Percentiles rank a stretch among this genome's conserved stretches.
Evolutionary conservation across 2,888 invertebrate species (phyloP).

Genomic region (Prostheceraeus crozeri): DNA sequence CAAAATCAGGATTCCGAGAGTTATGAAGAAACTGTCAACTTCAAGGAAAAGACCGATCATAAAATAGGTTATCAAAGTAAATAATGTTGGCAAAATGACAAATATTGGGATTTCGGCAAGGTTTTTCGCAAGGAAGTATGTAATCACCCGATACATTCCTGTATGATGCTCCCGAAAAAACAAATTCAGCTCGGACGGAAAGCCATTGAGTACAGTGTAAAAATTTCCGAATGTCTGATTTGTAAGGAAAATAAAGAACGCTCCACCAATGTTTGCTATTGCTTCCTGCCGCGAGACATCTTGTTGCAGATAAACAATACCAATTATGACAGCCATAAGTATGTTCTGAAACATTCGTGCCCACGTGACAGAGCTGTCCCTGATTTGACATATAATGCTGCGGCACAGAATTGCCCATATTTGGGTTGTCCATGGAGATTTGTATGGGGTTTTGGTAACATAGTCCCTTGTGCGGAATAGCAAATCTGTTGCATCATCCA

Average conservation of each 20-base stretch:
- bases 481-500: constrained; percentile 3
- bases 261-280: constrained; percentile 80
- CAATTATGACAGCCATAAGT: constrained; percentile 75
- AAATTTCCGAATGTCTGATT: constrained; percentile 62
- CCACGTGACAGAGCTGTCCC: constrained; percentile 79
- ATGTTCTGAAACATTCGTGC: constrained; percentile 77
- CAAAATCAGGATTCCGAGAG: too few species aligned
- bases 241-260: constrained; percentile 76
- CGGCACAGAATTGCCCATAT: constrained; percentile 79
- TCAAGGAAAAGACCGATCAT: too few species aligned
- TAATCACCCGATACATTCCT: constrained; percentile 80
- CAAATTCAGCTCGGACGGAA: constrained; percentile 78
- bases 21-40: too few species aligned
- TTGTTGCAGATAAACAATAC: constrained; percentile 75
- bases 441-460: constrained; percentile 60
- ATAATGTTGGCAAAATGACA: not conserved
- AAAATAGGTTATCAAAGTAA: too few species aligned
- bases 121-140: constrained; percentile 78
- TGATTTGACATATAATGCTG: constrained; percentile 75
- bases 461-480: constrained; percentile 10
- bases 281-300: constrained; percentile 64
- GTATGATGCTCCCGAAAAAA: constrained; percentile 79
- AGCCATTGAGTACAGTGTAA: constrained; percentile 57
- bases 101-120: constrained; percentile 63
- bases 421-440: constrained; percentile 78